These are phyloP conservation scores for Zosterops hypoxanthus DNA, from an alignment of 2,113 vertebrate species.

Conservation along the genomic window DNA sequence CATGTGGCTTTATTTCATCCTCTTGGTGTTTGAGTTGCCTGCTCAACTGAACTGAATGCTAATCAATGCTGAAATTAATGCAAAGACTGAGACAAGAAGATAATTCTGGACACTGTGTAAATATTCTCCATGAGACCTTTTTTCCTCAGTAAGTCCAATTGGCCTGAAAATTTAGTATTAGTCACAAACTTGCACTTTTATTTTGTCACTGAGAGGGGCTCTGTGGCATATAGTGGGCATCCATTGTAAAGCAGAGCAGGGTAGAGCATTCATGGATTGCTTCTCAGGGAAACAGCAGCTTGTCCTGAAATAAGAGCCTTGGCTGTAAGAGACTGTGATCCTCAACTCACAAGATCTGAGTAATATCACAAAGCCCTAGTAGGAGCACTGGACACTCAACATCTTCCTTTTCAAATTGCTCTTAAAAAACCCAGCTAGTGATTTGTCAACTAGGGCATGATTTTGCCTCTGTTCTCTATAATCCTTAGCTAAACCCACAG, in stretches of 20 bases:
- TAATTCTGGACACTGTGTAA: neutral
- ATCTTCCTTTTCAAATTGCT: neutral
- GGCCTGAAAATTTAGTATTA: neutral
- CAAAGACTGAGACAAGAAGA: neutral
- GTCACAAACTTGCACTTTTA: neutral
- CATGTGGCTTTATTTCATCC: neutral
- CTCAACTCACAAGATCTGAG: neutral
- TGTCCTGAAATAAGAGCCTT: neutral
- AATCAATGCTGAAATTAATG: neutral
- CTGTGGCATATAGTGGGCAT: neutral
- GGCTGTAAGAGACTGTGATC: neutral
- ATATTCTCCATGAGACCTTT: neutral
- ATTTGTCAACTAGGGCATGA: neutral
- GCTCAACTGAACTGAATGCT: neutral
- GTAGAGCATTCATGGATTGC: neutral
- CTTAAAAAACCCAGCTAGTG: rapidly evolving
- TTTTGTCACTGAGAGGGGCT: neutral
- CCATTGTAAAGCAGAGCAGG: neutral
- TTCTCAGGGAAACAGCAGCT: neutral
- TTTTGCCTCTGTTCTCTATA: neutral
- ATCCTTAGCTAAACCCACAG: neutral
- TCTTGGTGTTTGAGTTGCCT: neutral
- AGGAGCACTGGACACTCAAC: neutral
- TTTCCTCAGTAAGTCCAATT: neutral
- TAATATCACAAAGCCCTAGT: neutral